These are phyloP conservation scores for Cepphus grylle DNA, from an alignment of 2,113 vertebrate genomes.

Conservation along the genomic window DNA sequence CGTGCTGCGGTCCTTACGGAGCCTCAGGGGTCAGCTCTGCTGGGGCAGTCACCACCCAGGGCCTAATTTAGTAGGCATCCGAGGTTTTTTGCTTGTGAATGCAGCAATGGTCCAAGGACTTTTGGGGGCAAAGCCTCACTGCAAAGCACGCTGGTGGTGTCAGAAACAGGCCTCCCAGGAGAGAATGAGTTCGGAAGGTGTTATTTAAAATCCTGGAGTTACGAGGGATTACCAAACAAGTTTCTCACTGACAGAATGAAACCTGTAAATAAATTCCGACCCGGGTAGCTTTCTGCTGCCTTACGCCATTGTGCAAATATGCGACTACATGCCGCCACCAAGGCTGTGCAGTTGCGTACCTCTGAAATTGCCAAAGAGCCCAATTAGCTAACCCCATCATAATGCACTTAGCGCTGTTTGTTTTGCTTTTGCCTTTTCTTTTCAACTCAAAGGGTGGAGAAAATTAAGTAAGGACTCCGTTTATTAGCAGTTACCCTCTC, in stretches of 20 bases:
- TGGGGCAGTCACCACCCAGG: background rate
- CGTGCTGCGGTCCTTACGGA: background rate
- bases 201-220: background rate
- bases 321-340: background rate
- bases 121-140: background rate
- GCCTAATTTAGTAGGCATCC: background rate
- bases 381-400: conserved; percentile 19
- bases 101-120: background rate
- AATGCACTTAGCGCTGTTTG: background rate
- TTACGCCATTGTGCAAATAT: background rate
- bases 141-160: background rate
- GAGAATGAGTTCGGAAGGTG: background rate
- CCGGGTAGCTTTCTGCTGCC: background rate
- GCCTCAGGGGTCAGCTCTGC: background rate
- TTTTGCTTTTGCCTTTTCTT: conserved; percentile 18
- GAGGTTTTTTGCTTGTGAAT: background rate
- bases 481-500: background rate
- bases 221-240: background rate
- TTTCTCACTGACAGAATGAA: background rate
- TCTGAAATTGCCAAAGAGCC: conserved; percentile 28
- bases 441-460: background rate
- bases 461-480: background rate
- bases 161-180: background rate
- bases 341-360: background rate
- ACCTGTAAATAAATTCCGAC: background rate